A percentile compares a stretch with the other conserved stretches of the same genome.
These are phyloP conservation scores for Euphydryas editha DNA, from an alignment of 2,888 invertebrate genomes.

Conservation along the genomic window DNA sequence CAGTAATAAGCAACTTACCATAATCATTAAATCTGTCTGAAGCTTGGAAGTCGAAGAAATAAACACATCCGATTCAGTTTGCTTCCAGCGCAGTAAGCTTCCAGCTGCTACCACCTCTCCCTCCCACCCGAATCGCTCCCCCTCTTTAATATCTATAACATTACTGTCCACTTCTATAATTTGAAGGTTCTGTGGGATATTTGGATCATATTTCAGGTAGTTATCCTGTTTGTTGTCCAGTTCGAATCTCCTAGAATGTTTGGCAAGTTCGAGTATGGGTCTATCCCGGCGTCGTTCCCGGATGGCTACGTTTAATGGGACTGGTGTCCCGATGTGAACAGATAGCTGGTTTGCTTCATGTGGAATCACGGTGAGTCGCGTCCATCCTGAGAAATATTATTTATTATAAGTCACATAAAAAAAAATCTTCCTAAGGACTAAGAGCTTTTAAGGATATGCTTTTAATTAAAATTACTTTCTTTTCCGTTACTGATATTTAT, in stretches of 20 bases:
- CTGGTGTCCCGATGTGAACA: slow-evolving; percentile 66
- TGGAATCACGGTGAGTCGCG: slow-evolving; percentile 68
- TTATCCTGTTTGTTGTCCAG: slow-evolving; percentile 62
- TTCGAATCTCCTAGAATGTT: slow-evolving; percentile 61
- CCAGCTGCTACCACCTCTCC: slow-evolving; percentile 71
- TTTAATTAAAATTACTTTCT: too few relatives aligned
- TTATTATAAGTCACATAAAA: too few relatives aligned
- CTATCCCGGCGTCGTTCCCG: slow-evolving; percentile 68
- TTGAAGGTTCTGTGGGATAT: slow-evolving; percentile 73
- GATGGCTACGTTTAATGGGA: slow-evolving; percentile 65
- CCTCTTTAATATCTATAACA: slow-evolving; percentile 72
- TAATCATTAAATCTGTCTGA: slow-evolving; percentile 72
- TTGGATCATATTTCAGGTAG: slow-evolving; percentile 75
- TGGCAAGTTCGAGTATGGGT: slow-evolving; percentile 66
- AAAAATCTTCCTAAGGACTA: too few relatives aligned
- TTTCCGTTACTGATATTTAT: too few relatives aligned
- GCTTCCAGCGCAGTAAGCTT: slow-evolving; percentile 65
- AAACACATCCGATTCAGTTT: slow-evolving; percentile 65
- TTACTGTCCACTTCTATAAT: slow-evolving; percentile 74
- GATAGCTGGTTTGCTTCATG: slow-evolving; percentile 71
- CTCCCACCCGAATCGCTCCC: slow-evolving; percentile 56
- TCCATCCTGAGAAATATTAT: slow-evolving; percentile 61
- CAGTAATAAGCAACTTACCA: slow-evolving; percentile 57
- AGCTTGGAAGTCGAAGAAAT: slow-evolving; percentile 66
- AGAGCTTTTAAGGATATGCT: too few relatives aligned